Evolutionary conservation across 1,140 invertebrate species (phyloP).

Genomic region (Doryteuthis pealeii): DNA sequence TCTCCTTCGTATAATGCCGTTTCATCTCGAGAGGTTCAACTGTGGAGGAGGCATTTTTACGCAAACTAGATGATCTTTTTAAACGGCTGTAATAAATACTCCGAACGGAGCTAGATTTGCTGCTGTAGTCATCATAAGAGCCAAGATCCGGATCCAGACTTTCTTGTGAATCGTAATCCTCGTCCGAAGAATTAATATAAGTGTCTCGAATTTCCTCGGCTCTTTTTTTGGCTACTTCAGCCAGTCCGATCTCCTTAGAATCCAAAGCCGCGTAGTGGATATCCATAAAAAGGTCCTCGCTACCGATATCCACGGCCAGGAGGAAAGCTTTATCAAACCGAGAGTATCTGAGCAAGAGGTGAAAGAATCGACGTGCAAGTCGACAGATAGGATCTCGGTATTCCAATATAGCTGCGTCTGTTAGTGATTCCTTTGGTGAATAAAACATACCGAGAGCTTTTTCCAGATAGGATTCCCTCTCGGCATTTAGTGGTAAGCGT

Average conservation of each 20-base stretch:
- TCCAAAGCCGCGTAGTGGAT: conserved; percentile 76
- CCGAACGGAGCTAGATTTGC: neutral
- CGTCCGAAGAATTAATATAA: neutral
- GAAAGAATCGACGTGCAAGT: conserved; percentile 76
- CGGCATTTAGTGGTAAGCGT: conserved; percentile 67
- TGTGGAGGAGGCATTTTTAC: neutral
- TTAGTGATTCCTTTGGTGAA: conserved; percentile 67
- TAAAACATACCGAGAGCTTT: conserved; percentile 74
- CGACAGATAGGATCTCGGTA: conserved; percentile 74
- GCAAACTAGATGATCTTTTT: neutral
- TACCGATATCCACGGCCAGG: conserved; percentile 76
- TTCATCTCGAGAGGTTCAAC: neutral
- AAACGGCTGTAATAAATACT: neutral
- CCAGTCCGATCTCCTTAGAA: conserved; percentile 71
- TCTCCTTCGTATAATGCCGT: neutral
- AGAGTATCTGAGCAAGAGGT: conserved; percentile 74
- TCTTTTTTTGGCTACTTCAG: conserved; percentile 74
- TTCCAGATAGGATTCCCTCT: conserved; percentile 66
- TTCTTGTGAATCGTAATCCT: neutral
- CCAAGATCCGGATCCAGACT: neutral
- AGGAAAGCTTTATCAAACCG: conserved; percentile 83
- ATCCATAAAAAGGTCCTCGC: conserved; percentile 65
- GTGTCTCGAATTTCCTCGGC: conserved; percentile 61
- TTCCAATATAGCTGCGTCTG: conserved; percentile 71
- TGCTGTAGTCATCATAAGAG: neutral